Percentiles rank a stretch among this genome's conserved stretches.
These are phyloP conservation scores for Poeciliopsis presidionis DNA, from an alignment of 2,797 vertebrate species.

Conservation along the genomic window DNA sequence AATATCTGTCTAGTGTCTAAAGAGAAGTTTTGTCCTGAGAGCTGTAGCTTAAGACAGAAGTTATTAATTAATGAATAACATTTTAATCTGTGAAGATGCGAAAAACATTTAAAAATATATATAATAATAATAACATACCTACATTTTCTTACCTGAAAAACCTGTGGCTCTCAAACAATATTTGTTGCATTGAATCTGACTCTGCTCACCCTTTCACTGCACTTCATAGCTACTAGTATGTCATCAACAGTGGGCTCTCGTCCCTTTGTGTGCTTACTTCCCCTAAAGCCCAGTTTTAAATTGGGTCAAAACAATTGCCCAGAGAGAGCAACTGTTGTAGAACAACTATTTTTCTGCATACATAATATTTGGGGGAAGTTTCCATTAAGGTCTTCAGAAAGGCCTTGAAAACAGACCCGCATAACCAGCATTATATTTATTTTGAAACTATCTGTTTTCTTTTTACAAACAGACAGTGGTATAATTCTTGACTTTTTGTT, in stretches of 20 bases:
- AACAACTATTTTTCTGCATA: not conserved
- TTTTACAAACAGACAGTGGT: not conserved
- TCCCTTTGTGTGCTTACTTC: not conserved
- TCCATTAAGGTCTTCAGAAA: not conserved
- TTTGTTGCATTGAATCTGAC: not conserved
- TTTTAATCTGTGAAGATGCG: not conserved
- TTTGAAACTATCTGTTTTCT: not conserved
- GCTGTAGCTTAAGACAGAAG: not conserved
- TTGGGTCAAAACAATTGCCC: not conserved
- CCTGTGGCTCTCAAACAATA: not conserved
- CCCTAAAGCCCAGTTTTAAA: not conserved
- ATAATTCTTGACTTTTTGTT: not conserved
- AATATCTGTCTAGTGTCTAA: not conserved
- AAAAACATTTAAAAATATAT: not conserved
- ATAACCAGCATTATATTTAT: not conserved
- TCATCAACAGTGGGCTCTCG: not conserved
- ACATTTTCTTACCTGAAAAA: not conserved
- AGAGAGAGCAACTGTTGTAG: not conserved
- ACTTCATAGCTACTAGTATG: too few species aligned
- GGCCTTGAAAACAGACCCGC: not conserved
- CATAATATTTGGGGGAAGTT: not conserved
- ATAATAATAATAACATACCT: too few species aligned
- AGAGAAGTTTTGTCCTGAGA: too few species aligned
- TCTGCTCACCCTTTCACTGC: not conserved
- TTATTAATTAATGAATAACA: not conserved